phyloP scores from a whole-genome alignment of 2,888 invertebrate species.

The Drosophila mulleri region DNA sequence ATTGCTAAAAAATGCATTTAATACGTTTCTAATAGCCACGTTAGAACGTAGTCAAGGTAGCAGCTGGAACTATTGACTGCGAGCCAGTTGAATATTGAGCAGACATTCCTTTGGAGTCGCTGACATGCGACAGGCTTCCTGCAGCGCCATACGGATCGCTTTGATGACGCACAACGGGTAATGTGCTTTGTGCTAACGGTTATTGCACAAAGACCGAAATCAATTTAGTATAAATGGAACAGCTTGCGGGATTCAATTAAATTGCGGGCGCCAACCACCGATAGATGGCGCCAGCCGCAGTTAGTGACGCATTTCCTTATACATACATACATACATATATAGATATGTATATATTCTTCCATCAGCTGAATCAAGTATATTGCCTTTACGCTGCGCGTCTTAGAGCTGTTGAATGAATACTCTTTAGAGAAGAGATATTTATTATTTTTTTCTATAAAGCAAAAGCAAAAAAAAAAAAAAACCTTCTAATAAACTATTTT shows the following conservation, averaged over 20 bases:
- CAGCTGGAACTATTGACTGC: constrained; percentile 22
- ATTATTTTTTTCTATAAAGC: too few relatives aligned
- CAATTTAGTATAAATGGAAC: constrained; percentile 42
- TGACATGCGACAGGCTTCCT: constrained; percentile 34
- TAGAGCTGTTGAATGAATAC: not conserved
- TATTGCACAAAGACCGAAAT: constrained; percentile 40
- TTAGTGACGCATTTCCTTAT: constrained; percentile 18
- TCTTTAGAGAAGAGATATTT: not conserved
- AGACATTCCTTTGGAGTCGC: not conserved
- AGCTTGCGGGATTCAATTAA: constrained; percentile 65
- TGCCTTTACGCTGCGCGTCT: not conserved
- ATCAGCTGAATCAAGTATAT: not conserved
- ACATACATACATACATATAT: not conserved
- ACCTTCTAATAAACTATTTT: not conserved
- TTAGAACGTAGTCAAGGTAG: constrained; percentile 23
- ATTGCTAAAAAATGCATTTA: constrained; percentile 29
- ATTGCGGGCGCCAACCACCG: constrained; percentile 9
- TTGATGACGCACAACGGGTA: constrained; percentile 54
- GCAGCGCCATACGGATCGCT: constrained; percentile 29
- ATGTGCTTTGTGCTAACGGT: constrained; percentile 25
- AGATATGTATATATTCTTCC: not conserved
- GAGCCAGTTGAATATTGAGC: constrained; percentile 12
- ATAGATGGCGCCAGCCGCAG: constrained; percentile 33
- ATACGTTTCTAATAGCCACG: constrained; percentile 27
- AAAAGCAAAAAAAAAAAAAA: too few relatives aligned